Evolutionary conservation across 2,888 invertebrate genomes (phyloP).

Genomic region (Orchesella flavescens): DNA sequence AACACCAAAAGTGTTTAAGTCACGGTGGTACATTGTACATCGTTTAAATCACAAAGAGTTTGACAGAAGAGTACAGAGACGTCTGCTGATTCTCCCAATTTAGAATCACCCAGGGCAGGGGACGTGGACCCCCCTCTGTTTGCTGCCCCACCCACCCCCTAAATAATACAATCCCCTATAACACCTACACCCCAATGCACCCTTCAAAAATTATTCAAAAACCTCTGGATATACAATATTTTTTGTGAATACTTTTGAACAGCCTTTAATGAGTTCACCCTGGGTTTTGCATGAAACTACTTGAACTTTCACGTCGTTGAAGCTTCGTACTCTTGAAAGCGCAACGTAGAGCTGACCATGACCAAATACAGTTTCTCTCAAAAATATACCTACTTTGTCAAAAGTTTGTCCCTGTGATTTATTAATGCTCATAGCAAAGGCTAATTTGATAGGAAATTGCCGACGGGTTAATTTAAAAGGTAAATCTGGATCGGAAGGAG

Average conservation of each 20-base stretch:
- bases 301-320: slow-evolving; percentile 26
- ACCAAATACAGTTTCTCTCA: slow-evolving; percentile 58
- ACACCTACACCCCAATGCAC: background rate
- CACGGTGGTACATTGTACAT: no score
- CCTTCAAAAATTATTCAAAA: background rate
- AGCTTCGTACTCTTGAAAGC: slow-evolving; percentile 52
- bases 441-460: slow-evolving; percentile 72
- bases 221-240: background rate
- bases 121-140: slow-evolving; percentile 28
- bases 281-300: no score
- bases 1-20: no score
- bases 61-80: no score
- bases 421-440: slow-evolving; percentile 71
- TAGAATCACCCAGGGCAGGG: slow-evolving; percentile 24
- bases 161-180: background rate
- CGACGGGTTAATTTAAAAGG: slow-evolving; percentile 69
- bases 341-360: slow-evolving; percentile 67
- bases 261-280: background rate
- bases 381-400: slow-evolving; percentile 65
- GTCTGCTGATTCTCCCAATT: background rate
- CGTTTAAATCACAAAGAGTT: no score
- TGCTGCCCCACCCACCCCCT: slow-evolving; percentile 20
- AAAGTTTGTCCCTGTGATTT: slow-evolving; percentile 73
- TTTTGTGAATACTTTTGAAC: background rate
- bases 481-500: slow-evolving; percentile 28